These are phyloP conservation scores for Cetonia aurata DNA, from an alignment of 2,888 invertebrate genomes.

Conservation along the genomic window DNA sequence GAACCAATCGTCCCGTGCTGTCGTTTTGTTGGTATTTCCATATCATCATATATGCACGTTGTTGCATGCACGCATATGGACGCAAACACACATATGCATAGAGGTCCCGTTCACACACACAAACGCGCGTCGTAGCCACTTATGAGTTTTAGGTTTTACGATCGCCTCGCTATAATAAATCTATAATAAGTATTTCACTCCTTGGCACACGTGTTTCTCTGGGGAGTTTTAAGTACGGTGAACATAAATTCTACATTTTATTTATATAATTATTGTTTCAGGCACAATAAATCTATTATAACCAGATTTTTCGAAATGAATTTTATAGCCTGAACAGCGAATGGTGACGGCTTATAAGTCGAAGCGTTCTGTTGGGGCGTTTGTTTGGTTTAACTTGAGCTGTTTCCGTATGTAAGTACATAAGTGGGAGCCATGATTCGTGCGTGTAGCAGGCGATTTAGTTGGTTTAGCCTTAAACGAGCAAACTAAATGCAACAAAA, in stretches of 20 bases:
- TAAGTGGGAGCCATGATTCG: no score
- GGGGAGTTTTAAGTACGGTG: conserved; percentile 38
- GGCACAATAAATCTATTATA: conserved; percentile 46
- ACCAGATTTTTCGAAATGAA: conserved; percentile 43
- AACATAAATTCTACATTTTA: conserved; percentile 45
- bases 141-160: conserved; percentile 50
- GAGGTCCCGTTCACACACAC: not conserved
- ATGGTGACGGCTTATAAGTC: conserved; percentile 37
- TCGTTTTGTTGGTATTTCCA: conserved; percentile 56
- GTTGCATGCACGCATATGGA: not conserved
- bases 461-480: no score
- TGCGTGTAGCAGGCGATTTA: no score
- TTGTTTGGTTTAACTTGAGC: not conserved
- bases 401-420: no score
- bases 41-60: conserved; percentile 47
- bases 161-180: conserved; percentile 57
- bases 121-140: conserved; percentile 4
- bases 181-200: conserved; percentile 57
- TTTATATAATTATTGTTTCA: conserved; percentile 48
- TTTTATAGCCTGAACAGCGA: conserved; percentile 32
- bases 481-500: no score
- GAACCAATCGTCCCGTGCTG: conserved; percentile 47
- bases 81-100: not conserved
- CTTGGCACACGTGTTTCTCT: conserved; percentile 55
- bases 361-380: conserved; percentile 32